phyloP scores from a whole-genome alignment of 2,113 vertebrate species.

The Spilogale gracilis region DNA sequence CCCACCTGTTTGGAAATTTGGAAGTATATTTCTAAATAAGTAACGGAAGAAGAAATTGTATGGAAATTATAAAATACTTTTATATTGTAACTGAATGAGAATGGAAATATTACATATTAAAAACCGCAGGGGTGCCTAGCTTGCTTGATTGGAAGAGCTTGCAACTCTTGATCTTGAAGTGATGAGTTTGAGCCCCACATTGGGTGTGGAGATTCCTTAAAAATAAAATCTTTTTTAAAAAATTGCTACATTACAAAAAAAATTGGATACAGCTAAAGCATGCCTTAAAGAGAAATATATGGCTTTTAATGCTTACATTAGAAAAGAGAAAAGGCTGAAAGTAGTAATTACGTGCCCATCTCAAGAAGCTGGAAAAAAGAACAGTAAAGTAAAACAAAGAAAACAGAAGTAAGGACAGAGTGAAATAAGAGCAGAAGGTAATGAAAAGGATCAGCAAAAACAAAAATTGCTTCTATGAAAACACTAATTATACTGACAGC shows the following conservation, averaged over 20 bases:
- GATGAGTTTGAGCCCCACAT: not conserved
- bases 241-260: no score
- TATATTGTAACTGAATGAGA: not conserved
- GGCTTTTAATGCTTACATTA: not conserved
- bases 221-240: not conserved
- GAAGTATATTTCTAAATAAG: slow-evolving; percentile 19
- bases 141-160: not conserved
- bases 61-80: slow-evolving; percentile 13
- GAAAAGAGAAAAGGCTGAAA: not conserved
- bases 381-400: not conserved
- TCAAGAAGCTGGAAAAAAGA: not conserved
- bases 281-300: not conserved
- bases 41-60: not conserved
- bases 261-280: not conserved
- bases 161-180: not conserved
- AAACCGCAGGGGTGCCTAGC: not conserved
- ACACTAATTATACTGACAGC: not conserved
- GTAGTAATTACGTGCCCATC: not conserved
- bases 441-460: not conserved
- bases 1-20: not conserved
- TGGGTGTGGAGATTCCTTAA: not conserved
- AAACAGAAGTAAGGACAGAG: not conserved
- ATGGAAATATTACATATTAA: not conserved
- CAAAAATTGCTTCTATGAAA: not conserved
- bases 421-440: not conserved